Conservation (phyloP, 1,140 invertebrate species). For the Leptopilina boulardi region DNA sequence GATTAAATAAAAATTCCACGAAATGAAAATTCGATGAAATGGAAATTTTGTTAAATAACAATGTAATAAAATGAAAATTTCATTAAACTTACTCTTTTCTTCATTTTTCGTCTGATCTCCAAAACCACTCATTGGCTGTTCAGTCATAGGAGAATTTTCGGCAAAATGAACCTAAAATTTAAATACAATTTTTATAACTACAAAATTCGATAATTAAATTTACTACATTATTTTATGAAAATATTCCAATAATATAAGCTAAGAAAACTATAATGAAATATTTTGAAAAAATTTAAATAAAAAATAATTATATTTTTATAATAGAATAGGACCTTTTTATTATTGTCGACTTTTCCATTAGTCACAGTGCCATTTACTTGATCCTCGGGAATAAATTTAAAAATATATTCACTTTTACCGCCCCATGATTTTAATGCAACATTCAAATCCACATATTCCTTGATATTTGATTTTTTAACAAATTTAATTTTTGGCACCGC, state of each 20-base stretch:
- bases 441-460: constrained; percentile 85
- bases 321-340: constrained; percentile 68
- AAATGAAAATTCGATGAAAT: too few species aligned
- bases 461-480: constrained; percentile 86
- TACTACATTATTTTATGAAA: constrained; percentile 1
- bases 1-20: too few species aligned
- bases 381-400: constrained; percentile 82
- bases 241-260: too few species aligned
- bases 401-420: constrained; percentile 86
- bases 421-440: constrained; percentile 89
- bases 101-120: constrained; percentile 63
- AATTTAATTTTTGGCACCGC: constrained; percentile 94
- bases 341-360: constrained; percentile 76
- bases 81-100: constrained; percentile 57
- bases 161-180: constrained; percentile 78
- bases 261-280: too few species aligned
- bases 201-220: too few species aligned
- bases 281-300: background rate
- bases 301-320: constrained; percentile 35
- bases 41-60: too few species aligned
- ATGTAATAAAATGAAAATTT: background rate
- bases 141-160: constrained; percentile 77
- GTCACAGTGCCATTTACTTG: constrained; percentile 58
- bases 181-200: constrained; percentile 10
- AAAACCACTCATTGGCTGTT: constrained; percentile 63